Conservation (phyloP, 2,888 invertebrate genomes). For the Orgyia antiqua region DNA sequence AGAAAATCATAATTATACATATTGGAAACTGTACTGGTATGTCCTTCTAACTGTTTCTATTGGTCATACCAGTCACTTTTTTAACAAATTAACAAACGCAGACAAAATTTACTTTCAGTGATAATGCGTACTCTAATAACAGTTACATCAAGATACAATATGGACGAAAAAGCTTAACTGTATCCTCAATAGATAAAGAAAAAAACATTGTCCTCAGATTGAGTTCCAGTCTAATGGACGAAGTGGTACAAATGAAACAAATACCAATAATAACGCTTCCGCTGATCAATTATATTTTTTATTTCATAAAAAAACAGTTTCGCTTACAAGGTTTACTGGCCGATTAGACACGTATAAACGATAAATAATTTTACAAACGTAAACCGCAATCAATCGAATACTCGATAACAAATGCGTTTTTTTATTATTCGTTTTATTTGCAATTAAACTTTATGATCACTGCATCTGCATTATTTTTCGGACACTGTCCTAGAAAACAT, state of each 20-base stretch:
- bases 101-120: too few species aligned
- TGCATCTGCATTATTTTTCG: too few species aligned
- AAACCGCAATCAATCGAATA: constrained; percentile 31
- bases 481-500: too few species aligned
- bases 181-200: constrained; percentile 8
- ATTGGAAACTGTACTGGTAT: too few species aligned
- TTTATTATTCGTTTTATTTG: background rate
- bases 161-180: constrained; percentile 7
- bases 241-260: constrained; percentile 29
- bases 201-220: constrained; percentile 18
- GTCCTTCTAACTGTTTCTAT: too few species aligned
- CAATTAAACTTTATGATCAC: too few species aligned
- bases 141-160: constrained; percentile 10
- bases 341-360: constrained; percentile 53
- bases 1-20: too few species aligned
- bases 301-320: constrained; percentile 39
- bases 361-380: constrained; percentile 38
- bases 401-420: background rate
- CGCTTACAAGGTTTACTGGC: constrained; percentile 55
- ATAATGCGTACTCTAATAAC: constrained; percentile 13
- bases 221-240: constrained; percentile 25
- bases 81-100: too few species aligned
- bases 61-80: too few species aligned
- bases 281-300: constrained; percentile 65
- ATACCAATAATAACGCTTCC: constrained; percentile 55